These are phyloP conservation scores for Orthonevra nobilis DNA, from an alignment of 2,888 invertebrate species.

Conservation along the genomic window DNA sequence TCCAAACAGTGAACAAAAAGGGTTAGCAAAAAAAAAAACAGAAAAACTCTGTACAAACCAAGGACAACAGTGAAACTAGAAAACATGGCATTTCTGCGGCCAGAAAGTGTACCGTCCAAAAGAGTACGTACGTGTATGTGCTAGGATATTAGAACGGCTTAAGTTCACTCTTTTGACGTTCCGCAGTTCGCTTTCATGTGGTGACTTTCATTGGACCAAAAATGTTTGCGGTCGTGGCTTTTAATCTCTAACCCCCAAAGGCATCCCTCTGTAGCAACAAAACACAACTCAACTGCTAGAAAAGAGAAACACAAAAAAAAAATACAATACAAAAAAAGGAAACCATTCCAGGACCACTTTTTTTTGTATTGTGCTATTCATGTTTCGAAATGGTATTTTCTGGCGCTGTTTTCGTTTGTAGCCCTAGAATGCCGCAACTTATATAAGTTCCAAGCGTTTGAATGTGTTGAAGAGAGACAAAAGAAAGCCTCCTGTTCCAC, in stretches of 20 bases:
- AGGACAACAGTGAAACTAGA: conserved; percentile 63
- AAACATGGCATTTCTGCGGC: conserved; percentile 67
- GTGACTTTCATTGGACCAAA: conserved; percentile 72
- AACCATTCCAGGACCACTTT: conserved; percentile 36
- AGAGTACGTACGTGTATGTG: conserved; percentile 13
- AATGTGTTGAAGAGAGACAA: not conserved
- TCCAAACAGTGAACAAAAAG: no score
- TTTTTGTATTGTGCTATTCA: conserved; percentile 48
- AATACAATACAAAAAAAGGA: conserved; percentile 9
- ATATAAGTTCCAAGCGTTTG: conserved; percentile 35
- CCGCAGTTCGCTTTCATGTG: conserved; percentile 69
- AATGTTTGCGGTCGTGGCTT: conserved; percentile 73
- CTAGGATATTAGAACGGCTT: conserved; percentile 64
- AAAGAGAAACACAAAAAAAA: conserved; percentile 6
- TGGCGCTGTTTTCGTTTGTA: conserved; percentile 47
- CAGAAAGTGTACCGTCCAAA: no score
- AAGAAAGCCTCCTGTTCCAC: conserved; percentile 26
- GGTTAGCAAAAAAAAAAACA: conserved; percentile 3
- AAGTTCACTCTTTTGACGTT: conserved; percentile 66
- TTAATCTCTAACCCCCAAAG: conserved; percentile 72
- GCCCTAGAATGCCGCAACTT: conserved; percentile 27
- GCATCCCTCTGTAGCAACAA: conserved; percentile 33
- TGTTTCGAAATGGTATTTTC: conserved; percentile 60
- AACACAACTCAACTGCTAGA: conserved; percentile 25
- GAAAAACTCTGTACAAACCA: conserved; percentile 19